A percentile compares a stretch with the other conserved stretches of the same genome.
These are phyloP conservation scores for Luperina nickerlii DNA, from an alignment of 2,888 invertebrate species.

Conservation along the genomic window DNA sequence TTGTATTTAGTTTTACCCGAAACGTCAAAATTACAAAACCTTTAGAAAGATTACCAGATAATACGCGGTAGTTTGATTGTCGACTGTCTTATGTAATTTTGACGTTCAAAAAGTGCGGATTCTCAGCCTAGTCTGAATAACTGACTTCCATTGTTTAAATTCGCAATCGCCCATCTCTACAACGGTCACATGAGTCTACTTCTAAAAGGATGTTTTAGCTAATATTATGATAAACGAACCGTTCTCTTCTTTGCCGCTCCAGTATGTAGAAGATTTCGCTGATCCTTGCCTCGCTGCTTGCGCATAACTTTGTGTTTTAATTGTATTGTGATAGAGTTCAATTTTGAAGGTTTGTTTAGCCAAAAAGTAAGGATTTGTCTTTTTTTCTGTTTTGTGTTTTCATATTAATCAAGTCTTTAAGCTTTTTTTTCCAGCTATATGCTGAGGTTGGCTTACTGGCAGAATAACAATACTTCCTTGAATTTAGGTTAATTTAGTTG, in stretches of 20 bases:
- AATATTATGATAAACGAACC: conserved; percentile 82
- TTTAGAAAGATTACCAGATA: too few species aligned
- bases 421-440: background rate
- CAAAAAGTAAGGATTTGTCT: background rate
- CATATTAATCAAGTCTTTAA: background rate
- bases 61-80: background rate
- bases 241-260: conserved; percentile 89
- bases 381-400: background rate
- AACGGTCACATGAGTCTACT: conserved; percentile 77
- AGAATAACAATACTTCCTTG: background rate
- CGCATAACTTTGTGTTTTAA: conserved; percentile 85
- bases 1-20: background rate
- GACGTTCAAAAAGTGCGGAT: too few species aligned
- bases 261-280: conserved; percentile 85
- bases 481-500: background rate
- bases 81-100: too few species aligned
- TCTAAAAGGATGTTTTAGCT: conserved; percentile 70
- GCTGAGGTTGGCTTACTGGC: background rate
- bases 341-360: conserved; percentile 44
- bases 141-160: background rate
- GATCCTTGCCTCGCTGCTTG: conserved; percentile 90
- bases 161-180: conserved; percentile 56
- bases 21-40: background rate
- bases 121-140: too few species aligned
- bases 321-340: conserved; percentile 63